Evolutionary conservation across 1,140 invertebrate species (phyloP), one percentile per base, ranked within the genome.

Genomic region (Lasioglossum albipes): DNA sequence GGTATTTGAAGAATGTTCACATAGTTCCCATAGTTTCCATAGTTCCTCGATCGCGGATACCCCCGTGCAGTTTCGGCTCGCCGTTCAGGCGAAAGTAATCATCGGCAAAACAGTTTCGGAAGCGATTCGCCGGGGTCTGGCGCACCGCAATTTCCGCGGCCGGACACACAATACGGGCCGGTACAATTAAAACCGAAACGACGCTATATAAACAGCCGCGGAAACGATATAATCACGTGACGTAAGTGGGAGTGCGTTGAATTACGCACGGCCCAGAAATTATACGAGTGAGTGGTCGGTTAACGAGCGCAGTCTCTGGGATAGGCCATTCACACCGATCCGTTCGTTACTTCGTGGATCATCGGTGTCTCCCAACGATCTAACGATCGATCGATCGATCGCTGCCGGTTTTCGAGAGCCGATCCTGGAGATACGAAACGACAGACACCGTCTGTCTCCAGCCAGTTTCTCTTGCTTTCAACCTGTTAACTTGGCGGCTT

Each of bases 231-330:
- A 81, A 85, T 81, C 73, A 42, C 62, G 27, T 70, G 84, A 71
- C 74, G 49, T 78, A 85, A 85, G 84, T 70, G 80, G 80, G 80
- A 86, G 75, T 74, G 81, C 84, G 81, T 85, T 86, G 79, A 86
- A 85, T 87, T 87, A 83, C 84, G 71, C 80, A 52, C 81, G 78
- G 75, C 78, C 84, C 77, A 87, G 85, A 87, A 86, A 86, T 87
- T 84, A 83, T 77, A 80, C 81, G 70, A 64, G 18, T 78, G 72
- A 85, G 72, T 65, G 65, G 74, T 70, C 70, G 36, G 84, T 54
- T 71, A 82, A 82, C 83, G 74, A 85, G 75, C 31, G 72, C 77
- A 72, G 67, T 36, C 73, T 27, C 54, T 12, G 45, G 62, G 16
- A 5, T 59, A 76, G 84, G 84, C 80, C 80, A 10, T 86, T 85